Conservation (phyloP, 2,797 vertebrate genomes). For the Neosilurus hyrtlii region DNA sequence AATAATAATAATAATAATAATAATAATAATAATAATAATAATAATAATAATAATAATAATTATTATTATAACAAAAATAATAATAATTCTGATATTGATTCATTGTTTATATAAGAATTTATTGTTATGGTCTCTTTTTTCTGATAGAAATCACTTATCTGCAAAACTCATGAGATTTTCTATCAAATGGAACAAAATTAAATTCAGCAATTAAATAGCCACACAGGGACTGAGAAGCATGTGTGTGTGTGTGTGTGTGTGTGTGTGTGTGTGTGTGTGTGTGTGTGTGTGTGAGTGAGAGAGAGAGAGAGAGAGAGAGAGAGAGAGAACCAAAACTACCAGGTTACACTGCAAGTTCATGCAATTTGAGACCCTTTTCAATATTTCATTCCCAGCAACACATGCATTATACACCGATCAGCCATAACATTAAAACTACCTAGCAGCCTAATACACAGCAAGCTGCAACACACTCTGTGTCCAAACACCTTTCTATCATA, state of each 20-base stretch:
- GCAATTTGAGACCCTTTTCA: not conserved
- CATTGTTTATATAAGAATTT: conserved; percentile 34
- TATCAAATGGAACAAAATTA: conserved; percentile 68
- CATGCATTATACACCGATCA: not conserved
- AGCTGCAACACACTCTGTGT: too few relatives aligned
- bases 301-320: too few relatives aligned
- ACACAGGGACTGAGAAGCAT: conserved; percentile 57
- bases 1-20: not conserved
- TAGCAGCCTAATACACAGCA: too few relatives aligned
- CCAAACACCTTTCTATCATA: too few relatives aligned
- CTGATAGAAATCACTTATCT: conserved; percentile 61
- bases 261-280: conserved; percentile 60
- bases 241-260: not conserved
- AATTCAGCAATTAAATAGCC: conserved; percentile 69
- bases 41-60: too few relatives aligned
- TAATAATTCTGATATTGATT: not conserved
- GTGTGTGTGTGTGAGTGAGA: not conserved
- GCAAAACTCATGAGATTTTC: conserved; percentile 59
- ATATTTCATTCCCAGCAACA: not conserved
- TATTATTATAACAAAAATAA: not conserved
- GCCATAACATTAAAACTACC: too few relatives aligned
- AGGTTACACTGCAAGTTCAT: not conserved
- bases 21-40: not conserved
- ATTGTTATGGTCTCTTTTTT: conserved; percentile 49
- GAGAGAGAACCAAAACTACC: not conserved